A percentile compares a stretch with the other conserved stretches of the same genome.
These are phyloP conservation scores for Hypsopygia costalis DNA, from an alignment of 2,888 invertebrate species.

Conservation along the genomic window DNA sequence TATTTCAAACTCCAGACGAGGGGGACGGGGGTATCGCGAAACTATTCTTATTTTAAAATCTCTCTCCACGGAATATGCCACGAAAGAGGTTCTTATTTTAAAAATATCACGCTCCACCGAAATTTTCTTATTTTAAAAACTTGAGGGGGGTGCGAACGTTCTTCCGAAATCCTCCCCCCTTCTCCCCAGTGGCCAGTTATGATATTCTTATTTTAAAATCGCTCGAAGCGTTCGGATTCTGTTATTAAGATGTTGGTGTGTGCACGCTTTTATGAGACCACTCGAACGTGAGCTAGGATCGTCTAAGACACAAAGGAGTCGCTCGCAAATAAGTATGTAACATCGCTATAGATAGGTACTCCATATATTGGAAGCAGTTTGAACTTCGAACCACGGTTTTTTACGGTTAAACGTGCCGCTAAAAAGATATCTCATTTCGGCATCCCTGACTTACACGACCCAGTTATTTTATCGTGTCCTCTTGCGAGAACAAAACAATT, in stretches of 20 bases:
- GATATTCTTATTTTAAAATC: slow-evolving; percentile 78
- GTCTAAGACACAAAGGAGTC: slow-evolving; percentile 46
- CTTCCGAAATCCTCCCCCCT: slow-evolving; percentile 69
- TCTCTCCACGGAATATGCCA: slow-evolving; percentile 79
- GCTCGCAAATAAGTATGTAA: slow-evolving; percentile 22
- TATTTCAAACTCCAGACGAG: slow-evolving; percentile 77
- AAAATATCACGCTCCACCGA: slow-evolving; percentile 80
- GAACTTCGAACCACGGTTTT: not conserved
- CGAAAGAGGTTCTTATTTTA: slow-evolving; percentile 79
- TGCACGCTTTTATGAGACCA: slow-evolving; percentile 59
- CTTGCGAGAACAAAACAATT: slow-evolving; percentile 14
- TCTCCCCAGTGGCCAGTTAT: slow-evolving; percentile 69
- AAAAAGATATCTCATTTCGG: slow-evolving; percentile 28
- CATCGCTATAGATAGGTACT: slow-evolving; percentile 29
- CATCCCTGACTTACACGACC: slow-evolving; percentile 56
- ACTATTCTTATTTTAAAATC: slow-evolving; percentile 81
- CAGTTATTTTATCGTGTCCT: slow-evolving; percentile 28
- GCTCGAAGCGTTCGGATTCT: slow-evolving; percentile 75
- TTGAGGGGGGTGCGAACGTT: slow-evolving; percentile 68
- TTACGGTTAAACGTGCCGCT: slow-evolving; percentile 11
- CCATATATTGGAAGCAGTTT: slow-evolving; percentile 18
- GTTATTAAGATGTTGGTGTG: slow-evolving; percentile 76
- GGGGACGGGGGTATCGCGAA: slow-evolving; percentile 68
- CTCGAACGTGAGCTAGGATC: slow-evolving; percentile 38
- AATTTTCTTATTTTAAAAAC: slow-evolving; percentile 79